Evolutionary conservation across 2,888 invertebrate genomes (phyloP).

Genomic region (Aphrophora alni): DNA sequence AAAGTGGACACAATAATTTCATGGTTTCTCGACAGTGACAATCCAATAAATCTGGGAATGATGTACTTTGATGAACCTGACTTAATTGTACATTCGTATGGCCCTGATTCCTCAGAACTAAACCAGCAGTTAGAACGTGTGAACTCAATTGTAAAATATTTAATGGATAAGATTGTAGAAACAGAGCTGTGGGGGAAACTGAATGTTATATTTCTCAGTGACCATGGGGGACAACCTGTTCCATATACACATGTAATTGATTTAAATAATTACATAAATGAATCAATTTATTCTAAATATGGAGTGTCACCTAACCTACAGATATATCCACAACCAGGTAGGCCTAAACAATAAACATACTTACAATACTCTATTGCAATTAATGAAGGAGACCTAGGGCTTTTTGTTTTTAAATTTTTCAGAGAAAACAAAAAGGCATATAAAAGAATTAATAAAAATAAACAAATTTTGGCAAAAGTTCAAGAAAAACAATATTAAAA

Average conservation of each 20-base stretch:
- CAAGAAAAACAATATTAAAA: too few relatives aligned
- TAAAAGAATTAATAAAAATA: too few relatives aligned
- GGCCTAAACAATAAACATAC: neutral
- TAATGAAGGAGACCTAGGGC: too few relatives aligned
- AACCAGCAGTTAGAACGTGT: slow-evolving; percentile 59
- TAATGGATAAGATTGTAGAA: slow-evolving; percentile 61
- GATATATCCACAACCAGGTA: slow-evolving; percentile 66
- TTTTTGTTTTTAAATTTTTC: too few relatives aligned
- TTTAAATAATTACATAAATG: slow-evolving; percentile 61
- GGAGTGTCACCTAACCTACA: slow-evolving; percentile 66
- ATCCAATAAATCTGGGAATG: slow-evolving; percentile 72
- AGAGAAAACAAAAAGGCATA: too few relatives aligned
- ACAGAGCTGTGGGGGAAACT: slow-evolving; percentile 61
- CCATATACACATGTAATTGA: slow-evolving; percentile 63
- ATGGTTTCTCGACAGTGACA: slow-evolving; percentile 64
- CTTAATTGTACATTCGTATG: slow-evolving; percentile 65
- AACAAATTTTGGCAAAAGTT: too few relatives aligned
- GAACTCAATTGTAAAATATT: slow-evolving; percentile 65
- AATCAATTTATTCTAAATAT: slow-evolving; percentile 60
- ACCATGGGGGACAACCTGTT: slow-evolving; percentile 73
- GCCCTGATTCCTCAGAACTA: slow-evolving; percentile 60
- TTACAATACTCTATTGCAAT: neutral
- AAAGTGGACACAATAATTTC: slow-evolving; percentile 65
- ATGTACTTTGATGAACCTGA: slow-evolving; percentile 77
- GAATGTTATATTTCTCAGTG: slow-evolving; percentile 73